Conservation (phyloP, 2,888 invertebrate genomes). For the Meta bourneti region DNA sequence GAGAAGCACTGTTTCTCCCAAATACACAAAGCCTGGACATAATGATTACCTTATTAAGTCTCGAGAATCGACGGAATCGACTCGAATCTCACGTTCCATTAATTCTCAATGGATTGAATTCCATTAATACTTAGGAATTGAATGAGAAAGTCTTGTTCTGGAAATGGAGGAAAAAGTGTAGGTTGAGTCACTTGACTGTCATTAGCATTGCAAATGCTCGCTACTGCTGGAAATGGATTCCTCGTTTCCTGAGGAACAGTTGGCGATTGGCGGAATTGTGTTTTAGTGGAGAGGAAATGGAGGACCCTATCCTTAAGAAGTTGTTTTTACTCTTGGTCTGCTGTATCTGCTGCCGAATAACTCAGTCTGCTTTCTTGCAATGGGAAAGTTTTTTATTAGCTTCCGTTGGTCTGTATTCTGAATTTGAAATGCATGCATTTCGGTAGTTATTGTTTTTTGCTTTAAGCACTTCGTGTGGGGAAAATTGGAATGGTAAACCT, state of each 20-base stretch:
- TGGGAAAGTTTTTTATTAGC: not conserved
- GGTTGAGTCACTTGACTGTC: conserved; percentile 23
- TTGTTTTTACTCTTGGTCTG: not conserved
- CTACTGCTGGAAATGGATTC: not conserved
- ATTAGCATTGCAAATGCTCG: conserved; percentile 49
- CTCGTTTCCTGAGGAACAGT: not conserved
- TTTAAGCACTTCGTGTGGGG: not conserved
- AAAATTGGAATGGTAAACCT: not conserved
- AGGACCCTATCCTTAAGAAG: not conserved
- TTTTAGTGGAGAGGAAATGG: conserved; percentile 6
- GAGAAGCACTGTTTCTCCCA: not conserved
- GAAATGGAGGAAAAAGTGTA: not conserved
- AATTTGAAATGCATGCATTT: not conserved
- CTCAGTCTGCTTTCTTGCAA: not conserved
- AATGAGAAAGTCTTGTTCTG: conserved; percentile 16
- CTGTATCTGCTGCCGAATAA: not conserved
- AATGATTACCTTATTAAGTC: conserved; percentile 34
- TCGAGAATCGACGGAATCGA: not conserved
- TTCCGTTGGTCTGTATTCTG: not conserved
- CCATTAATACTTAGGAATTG: conserved; percentile 17
- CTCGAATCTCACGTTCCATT: conserved; percentile 2
- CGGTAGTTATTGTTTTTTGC: not conserved
- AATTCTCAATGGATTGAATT: conserved; percentile 26
- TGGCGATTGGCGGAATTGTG: not conserved
- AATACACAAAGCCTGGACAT: not conserved